phyloP scores from a whole-genome alignment of 2,888 invertebrate species.

The Dryomyza anilis region DNA sequence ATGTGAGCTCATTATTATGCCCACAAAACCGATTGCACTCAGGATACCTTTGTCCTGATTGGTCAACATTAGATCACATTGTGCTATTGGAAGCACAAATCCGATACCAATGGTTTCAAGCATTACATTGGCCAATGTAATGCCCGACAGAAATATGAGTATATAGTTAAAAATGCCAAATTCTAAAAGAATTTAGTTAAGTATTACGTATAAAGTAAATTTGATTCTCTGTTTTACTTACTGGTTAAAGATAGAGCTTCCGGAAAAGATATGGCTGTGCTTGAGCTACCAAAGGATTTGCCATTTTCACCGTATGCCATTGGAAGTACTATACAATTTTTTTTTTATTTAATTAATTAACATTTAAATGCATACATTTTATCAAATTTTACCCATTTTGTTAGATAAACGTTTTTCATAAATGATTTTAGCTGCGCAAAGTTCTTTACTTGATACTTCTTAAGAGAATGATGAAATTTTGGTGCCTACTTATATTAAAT shows the following conservation, averaged over 20 bases:
- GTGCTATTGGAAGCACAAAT: conserved; percentile 64
- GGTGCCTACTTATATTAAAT: too few relatives aligned
- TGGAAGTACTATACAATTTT: too few relatives aligned
- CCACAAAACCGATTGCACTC: conserved; percentile 58
- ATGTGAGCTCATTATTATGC: conserved; percentile 64
- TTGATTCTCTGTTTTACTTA: neutral
- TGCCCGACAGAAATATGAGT: conserved; percentile 62
- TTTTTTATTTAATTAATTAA: too few relatives aligned
- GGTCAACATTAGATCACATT: conserved; percentile 60
- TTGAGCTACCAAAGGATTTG: too few relatives aligned
- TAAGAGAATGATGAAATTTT: too few relatives aligned
- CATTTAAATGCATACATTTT: too few relatives aligned
- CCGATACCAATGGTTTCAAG: conserved; percentile 62
- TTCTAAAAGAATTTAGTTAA: too few relatives aligned
- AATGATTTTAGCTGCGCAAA: too few relatives aligned
- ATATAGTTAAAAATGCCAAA: conserved; percentile 64
- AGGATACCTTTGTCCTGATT: conserved; percentile 59
- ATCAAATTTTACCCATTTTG: too few relatives aligned
- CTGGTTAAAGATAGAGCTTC: conserved; percentile 27
- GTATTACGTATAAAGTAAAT: neutral
- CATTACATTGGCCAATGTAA: conserved; percentile 63
- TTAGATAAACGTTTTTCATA: too few relatives aligned
- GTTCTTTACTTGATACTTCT: too few relatives aligned
- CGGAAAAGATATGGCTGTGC: conserved; percentile 22
- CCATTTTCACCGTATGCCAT: too few relatives aligned